Conservation (phyloP, 2,113 vertebrate species). For the Lepus timidus region DNA sequence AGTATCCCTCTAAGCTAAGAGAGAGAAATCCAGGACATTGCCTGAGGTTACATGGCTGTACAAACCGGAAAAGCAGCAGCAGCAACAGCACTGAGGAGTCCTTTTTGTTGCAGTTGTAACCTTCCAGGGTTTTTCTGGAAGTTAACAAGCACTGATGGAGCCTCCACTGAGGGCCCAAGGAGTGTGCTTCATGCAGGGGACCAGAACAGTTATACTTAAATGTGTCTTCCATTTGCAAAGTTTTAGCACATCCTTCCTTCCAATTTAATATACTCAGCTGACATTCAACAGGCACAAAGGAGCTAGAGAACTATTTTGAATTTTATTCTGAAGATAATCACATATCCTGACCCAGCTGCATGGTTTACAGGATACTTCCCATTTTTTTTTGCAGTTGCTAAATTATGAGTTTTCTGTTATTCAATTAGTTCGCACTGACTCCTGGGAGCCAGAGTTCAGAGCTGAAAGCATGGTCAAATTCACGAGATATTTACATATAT, state of each 20-base stretch:
- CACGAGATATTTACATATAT: constrained; percentile 76
- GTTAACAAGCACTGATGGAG: neutral
- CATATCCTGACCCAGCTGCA: constrained; percentile 33
- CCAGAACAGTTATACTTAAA: neutral
- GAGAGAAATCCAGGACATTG: constrained; percentile 2
- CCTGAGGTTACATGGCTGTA: neutral
- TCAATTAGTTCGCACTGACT: constrained; percentile 78
- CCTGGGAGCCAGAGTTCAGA: constrained; percentile 83
- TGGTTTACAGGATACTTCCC: constrained; percentile 63
- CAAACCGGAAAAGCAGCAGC: neutral
- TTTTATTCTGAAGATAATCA: constrained; percentile 39
- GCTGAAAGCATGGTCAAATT: constrained; percentile 76
- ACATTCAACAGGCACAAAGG: constrained; percentile 34
- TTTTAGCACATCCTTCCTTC: neutral
- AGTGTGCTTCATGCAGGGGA: neutral
- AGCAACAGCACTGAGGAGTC: neutral
- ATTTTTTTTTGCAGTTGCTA: constrained; percentile 79
- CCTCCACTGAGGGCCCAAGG: neutral
- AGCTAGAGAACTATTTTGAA: neutral
- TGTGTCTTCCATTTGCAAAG: neutral
- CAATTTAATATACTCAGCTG: neutral
- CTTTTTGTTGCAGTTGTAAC: constrained; percentile 10
- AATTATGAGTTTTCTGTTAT: constrained; percentile 83
- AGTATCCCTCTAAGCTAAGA: constrained; percentile 15
- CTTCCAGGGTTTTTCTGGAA: neutral